Base-by-base conservation (phyloP, 2,888 invertebrate genomes). In the Zygaena filipendulae region DNA sequence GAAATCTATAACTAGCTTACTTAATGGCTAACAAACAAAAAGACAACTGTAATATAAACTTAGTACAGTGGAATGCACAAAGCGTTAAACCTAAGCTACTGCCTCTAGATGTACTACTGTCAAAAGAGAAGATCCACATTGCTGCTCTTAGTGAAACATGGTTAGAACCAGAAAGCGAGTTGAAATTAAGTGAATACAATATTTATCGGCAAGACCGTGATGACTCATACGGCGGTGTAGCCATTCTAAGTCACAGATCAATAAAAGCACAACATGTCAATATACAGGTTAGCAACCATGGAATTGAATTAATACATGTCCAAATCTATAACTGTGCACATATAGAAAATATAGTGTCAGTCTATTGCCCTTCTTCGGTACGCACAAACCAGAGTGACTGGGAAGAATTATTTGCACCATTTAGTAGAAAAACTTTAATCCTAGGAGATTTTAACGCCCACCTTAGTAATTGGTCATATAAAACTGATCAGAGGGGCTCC, bases 101-200 rank as follows among this genome's bases (percentile, higher is more conserved):
- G 10, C 24, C 23, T 10, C 21, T 27, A 12, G 23, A 27, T 14
- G 14, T 13, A 7, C 4, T 27, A 10, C 21, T 37, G 16, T 9
- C 16, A 4, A 32, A 29, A 16, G 36, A 39, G 26, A 36, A 35
- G 22, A 34, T 38, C n/a, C 39, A 42, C 24, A 32, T 43, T 13
- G 35, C 35, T 3, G 22, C 35, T 3, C 2, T 41, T 6, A 30
- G 19, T 21, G 42, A 45, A 29, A 42, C 41, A 1, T 45, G 45
- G 40, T 21, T 41, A 3, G 28, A 28, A 2, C 11, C 30, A 3
- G 30, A 33, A 1, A 23, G 5, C 10, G 1, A 4, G 8, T 10
- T 38, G 2, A 19, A 16, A 4, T 10, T 42, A 4, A 29, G n/a
- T 4, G 27, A 13, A 0, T 40, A 39, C 13, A 34, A 31, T 10